phyloP scores from a whole-genome alignment of 1,140 invertebrate species.

The Myzus persicae region DNA sequence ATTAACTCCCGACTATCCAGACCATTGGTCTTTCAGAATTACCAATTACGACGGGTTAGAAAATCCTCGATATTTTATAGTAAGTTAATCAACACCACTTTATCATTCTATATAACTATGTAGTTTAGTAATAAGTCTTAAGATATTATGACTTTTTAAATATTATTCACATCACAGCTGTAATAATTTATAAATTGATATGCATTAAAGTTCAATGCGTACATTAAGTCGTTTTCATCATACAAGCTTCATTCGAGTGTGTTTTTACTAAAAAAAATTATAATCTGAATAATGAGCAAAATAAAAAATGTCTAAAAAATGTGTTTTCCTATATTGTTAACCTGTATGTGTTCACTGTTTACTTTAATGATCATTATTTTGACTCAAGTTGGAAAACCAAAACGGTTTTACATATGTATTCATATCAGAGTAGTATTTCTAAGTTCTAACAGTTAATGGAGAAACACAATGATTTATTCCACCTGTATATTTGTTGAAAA shows the following conservation, averaged over 20 bases:
- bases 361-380: too few relatives aligned
- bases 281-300: too few relatives aligned
- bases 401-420: too few relatives aligned
- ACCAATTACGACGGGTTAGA: background rate
- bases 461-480: background rate
- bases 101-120: background rate
- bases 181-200: background rate
- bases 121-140: background rate
- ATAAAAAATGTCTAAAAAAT: too few relatives aligned
- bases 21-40: slow-evolving; percentile 42
- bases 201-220: too few relatives aligned
- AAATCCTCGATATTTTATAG: slow-evolving; percentile 41
- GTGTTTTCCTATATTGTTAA: too few relatives aligned
- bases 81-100: background rate
- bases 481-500: background rate
- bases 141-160: background rate
- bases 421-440: background rate
- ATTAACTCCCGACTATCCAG: slow-evolving; percentile 16
- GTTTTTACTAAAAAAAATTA: too few relatives aligned
- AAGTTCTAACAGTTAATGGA: background rate
- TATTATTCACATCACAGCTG: background rate
- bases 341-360: too few relatives aligned
- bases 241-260: too few relatives aligned
- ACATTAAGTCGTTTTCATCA: background rate
- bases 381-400: too few relatives aligned